Conservation (phyloP, 2,113 vertebrate species). For the Odobenus rosmarus region DNA sequence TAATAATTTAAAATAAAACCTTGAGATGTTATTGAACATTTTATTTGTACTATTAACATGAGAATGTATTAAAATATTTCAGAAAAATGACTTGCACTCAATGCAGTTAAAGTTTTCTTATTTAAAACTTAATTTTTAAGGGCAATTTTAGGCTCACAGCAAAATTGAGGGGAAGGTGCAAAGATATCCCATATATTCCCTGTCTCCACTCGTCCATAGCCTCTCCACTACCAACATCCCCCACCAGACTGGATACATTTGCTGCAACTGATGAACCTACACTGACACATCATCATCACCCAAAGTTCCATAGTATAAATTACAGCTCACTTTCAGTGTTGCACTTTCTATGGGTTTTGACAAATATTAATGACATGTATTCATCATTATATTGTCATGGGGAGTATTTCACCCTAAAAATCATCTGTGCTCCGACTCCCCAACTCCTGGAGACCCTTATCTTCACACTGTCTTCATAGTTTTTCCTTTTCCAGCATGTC, state of each 20-base stretch:
- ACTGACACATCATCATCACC: neutral
- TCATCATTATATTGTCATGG: neutral
- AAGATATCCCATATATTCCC: neutral
- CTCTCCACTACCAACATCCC: neutral
- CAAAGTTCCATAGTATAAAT: neutral
- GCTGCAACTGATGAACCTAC: neutral
- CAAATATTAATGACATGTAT: neutral
- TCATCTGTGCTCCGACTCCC: neutral
- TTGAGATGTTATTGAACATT: neutral
- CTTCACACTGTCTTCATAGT: neutral
- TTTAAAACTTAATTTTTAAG: neutral
- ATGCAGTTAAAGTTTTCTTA: neutral
- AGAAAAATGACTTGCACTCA: neutral
- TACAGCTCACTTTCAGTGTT: neutral
- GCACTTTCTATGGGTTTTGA: neutral
- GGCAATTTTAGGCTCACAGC: neutral
- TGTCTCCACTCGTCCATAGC: fast-evolving
- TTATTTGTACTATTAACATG: neutral
- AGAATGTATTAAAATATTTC: neutral
- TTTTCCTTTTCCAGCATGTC: neutral
- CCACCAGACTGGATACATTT: neutral
- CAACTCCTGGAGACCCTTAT: neutral
- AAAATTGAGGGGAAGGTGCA: neutral
- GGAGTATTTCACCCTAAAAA: neutral
- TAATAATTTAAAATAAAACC: neutral